Percentiles rank a stretch among this genome's conserved stretches.
phyloP scores from a whole-genome alignment of 2,888 invertebrate species.

The Phalangium opilio region DNA sequence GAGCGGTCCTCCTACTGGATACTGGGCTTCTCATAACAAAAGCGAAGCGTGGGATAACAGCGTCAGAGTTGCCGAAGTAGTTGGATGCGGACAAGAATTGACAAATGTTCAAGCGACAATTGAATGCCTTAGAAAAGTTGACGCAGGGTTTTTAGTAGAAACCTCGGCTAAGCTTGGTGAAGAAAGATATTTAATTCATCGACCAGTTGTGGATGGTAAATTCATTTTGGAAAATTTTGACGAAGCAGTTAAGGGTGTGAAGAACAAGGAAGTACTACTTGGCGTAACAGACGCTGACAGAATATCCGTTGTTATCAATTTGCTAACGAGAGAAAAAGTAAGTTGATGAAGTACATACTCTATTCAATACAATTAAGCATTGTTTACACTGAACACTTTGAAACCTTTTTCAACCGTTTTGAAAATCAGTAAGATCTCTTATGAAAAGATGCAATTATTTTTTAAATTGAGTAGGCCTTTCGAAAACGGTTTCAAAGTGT shows the following conservation, averaged over 20 bases:
- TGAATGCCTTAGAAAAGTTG: conserved; percentile 9
- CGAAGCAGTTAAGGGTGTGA: conserved; percentile 4
- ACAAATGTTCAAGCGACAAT: background rate
- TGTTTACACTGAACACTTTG: too few species aligned
- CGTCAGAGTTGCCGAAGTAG: conserved; percentile 4
- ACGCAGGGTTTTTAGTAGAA: conserved; percentile 2
- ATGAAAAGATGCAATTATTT: too few species aligned
- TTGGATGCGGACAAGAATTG: conserved; percentile 8
- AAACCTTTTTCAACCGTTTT: too few species aligned
- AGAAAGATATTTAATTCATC: background rate
- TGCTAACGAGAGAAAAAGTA: too few species aligned
- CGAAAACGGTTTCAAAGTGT: too few species aligned
- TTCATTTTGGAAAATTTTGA: conserved; percentile 2
- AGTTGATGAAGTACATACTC: too few species aligned
- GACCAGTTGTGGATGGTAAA: conserved; percentile 9
- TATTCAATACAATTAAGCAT: too few species aligned
- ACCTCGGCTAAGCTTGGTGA: conserved; percentile 6
- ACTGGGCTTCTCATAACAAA: too few species aligned
- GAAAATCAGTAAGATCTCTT: too few species aligned
- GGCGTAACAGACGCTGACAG: conserved; percentile 16
- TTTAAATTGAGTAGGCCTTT: too few species aligned
- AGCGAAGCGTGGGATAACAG: too few species aligned
- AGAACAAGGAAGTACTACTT: conserved; percentile 11
- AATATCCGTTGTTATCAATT: conserved; percentile 12
- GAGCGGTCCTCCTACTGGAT: conserved; percentile 6